phyloP scores from a whole-genome alignment of 1,140 invertebrate species.

The Lucilia cuprina region DNA sequence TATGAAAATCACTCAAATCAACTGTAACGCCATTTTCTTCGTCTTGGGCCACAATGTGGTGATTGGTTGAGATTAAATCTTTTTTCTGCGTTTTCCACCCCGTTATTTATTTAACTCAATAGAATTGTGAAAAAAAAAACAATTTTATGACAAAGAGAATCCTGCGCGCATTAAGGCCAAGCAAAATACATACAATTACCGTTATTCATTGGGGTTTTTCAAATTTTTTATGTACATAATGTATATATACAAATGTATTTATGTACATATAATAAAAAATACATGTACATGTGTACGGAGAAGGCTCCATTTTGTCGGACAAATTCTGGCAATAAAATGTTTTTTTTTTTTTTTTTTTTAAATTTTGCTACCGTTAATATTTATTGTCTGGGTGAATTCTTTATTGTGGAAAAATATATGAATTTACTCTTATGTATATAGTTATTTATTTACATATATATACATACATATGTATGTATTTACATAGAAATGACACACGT shows the following conservation, averaged over 20 bases:
- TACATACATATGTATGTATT: no score
- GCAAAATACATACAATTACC: not conserved
- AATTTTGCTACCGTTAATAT: slow-evolving; percentile 13
- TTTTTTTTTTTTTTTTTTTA: no score
- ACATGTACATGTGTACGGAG: not conserved
- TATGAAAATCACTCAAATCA: not conserved
- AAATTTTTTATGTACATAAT: not conserved
- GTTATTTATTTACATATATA: no score
- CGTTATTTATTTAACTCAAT: not conserved
- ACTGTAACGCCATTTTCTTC: not conserved
- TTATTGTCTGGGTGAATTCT: not conserved
- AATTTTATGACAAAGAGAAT: not conserved
- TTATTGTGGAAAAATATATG: not conserved
- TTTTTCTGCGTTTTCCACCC: not conserved
- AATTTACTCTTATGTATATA: no score
- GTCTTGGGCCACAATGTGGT: not conserved
- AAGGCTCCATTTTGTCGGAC: slow-evolving; percentile 21
- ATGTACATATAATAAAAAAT: not conserved
- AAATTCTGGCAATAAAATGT: slow-evolving; percentile 19
- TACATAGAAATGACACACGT: no score
- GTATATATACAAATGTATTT: not conserved
- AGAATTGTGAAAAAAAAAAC: not conserved
- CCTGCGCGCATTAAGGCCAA: not conserved
- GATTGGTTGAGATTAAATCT: not conserved
- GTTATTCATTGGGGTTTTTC: not conserved